A percentile compares a stretch with the other conserved stretches of the same genome.
phyloP scores from a whole-genome alignment of 2,113 vertebrate genomes.

The Nibea albiflora region DNA sequence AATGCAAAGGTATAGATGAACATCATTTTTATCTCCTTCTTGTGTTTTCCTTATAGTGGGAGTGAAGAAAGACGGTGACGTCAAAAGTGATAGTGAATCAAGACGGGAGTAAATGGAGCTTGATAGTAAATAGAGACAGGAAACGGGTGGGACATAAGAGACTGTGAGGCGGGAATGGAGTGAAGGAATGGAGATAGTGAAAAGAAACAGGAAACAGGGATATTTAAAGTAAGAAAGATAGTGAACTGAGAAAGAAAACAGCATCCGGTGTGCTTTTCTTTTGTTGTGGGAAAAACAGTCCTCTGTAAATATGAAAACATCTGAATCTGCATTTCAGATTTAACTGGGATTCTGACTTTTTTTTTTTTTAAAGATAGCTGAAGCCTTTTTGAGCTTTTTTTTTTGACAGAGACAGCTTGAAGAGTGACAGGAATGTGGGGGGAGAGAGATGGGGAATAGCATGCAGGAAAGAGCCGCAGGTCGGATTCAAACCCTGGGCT shows the following conservation, averaged over 20 bases:
- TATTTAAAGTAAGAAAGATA: slow-evolving; percentile 5
- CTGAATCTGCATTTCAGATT: background rate
- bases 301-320: background rate
- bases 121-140: slow-evolving; percentile 40
- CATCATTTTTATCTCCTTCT: too few relatives aligned
- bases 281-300: background rate
- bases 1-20: slow-evolving; percentile 54
- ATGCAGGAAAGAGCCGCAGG: too few relatives aligned
- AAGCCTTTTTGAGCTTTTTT: too few relatives aligned
- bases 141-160: slow-evolving; percentile 29
- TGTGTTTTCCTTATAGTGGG: background rate
- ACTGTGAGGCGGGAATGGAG: slow-evolving; percentile 25
- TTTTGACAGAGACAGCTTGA: too few relatives aligned
- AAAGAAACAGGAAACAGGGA: slow-evolving; percentile 38
- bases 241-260: background rate
- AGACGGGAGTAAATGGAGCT: background rate
- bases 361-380: too few relatives aligned
- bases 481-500: too few relatives aligned
- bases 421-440: too few relatives aligned
- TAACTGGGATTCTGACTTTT: background rate
- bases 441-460: too few relatives aligned
- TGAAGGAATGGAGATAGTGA: slow-evolving; percentile 1
- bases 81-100: background rate
- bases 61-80: background rate
- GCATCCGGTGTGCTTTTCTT: background rate